Percentiles rank a stretch among this genome's conserved stretches.
Conservation (phyloP, 2,888 invertebrate genomes). For the Tetranychus piercei region DNA sequence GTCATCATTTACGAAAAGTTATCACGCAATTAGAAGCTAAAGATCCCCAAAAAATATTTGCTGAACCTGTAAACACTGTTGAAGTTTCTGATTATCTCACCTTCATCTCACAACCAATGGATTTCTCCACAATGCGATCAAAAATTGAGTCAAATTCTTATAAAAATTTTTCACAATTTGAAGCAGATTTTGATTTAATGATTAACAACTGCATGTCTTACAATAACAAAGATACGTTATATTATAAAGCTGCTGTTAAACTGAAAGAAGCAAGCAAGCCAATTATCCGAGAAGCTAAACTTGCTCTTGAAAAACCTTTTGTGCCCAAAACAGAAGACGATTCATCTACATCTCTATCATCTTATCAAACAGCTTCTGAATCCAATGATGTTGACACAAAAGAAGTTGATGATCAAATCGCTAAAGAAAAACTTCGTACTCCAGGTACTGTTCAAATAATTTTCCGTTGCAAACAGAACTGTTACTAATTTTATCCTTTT, state of each 20-base stretch:
- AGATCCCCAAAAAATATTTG: slow-evolving; percentile 71
- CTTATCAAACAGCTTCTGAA: neutral
- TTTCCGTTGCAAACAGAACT: neutral
- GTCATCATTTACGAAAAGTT: slow-evolving; percentile 54
- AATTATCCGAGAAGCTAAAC: slow-evolving; percentile 13
- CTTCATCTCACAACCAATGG: slow-evolving; percentile 68
- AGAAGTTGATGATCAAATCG: neutral
- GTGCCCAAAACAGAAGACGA: slow-evolving; percentile 8
- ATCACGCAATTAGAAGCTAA: slow-evolving; percentile 54
- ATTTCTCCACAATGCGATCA: slow-evolving; percentile 62
- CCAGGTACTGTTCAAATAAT: neutral
- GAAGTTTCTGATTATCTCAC: slow-evolving; percentile 67
- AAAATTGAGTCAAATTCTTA: slow-evolving; percentile 36
- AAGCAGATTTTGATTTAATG: slow-evolving; percentile 83
- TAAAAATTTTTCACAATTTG: slow-evolving; percentile 52
- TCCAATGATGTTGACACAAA: slow-evolving; percentile 8
- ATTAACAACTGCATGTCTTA: slow-evolving; percentile 84
- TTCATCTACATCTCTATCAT: neutral
- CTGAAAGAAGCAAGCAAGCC: slow-evolving; percentile 52
- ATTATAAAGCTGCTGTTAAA: slow-evolving; percentile 69
- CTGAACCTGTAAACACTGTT: slow-evolving; percentile 66
- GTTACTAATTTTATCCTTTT: neutral
- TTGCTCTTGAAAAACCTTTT: neutral
- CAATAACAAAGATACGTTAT: slow-evolving; percentile 84
- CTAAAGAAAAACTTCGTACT: neutral